These are phyloP conservation scores for Disparrhopalites patrizii DNA, from an alignment of 2,888 invertebrate species.

Conservation along the genomic window DNA sequence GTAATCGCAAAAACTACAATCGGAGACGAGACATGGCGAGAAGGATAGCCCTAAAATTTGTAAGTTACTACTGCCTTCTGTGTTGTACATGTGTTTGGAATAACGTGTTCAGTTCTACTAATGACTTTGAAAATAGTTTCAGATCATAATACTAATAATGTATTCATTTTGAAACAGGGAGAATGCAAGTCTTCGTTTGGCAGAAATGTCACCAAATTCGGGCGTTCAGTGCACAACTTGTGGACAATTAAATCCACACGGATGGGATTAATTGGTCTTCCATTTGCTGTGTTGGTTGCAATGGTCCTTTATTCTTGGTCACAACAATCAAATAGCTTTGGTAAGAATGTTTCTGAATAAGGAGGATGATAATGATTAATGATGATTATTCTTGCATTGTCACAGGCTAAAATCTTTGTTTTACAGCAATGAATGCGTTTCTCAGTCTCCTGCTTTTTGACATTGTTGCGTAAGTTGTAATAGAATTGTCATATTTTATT, in stretches of 20 bases:
- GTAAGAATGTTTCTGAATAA: conserved; percentile 24
- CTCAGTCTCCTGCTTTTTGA: conserved; percentile 43
- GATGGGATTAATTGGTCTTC: conserved; percentile 39
- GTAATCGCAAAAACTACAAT: no score
- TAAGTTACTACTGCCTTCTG: background rate
- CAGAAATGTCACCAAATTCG: conserved; percentile 32
- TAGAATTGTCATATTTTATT: conserved; percentile 4
- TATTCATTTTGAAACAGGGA: conserved; percentile 22
- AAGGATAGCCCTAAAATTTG: background rate
- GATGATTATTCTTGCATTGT: background rate
- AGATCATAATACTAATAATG: background rate
- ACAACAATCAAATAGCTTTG: conserved; percentile 43
- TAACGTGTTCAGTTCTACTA: no score
- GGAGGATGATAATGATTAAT: background rate
- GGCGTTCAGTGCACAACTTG: conserved; percentile 31
- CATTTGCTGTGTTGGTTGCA: conserved; percentile 35
- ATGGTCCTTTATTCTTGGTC: conserved; percentile 39
- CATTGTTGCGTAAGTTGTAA: conserved; percentile 40
- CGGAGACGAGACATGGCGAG: background rate
- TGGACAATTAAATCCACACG: conserved; percentile 41
- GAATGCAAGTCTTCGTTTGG: conserved; percentile 28
- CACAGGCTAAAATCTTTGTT: no score
- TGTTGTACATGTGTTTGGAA: no score
- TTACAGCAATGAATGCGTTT: conserved; percentile 42
- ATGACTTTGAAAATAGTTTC: no score